A percentile compares a stretch with the other conserved stretches of the same genome.
Evolutionary conservation across 2,888 invertebrate species (phyloP).

Genomic region (Caenorhabditis japonica): DNA sequence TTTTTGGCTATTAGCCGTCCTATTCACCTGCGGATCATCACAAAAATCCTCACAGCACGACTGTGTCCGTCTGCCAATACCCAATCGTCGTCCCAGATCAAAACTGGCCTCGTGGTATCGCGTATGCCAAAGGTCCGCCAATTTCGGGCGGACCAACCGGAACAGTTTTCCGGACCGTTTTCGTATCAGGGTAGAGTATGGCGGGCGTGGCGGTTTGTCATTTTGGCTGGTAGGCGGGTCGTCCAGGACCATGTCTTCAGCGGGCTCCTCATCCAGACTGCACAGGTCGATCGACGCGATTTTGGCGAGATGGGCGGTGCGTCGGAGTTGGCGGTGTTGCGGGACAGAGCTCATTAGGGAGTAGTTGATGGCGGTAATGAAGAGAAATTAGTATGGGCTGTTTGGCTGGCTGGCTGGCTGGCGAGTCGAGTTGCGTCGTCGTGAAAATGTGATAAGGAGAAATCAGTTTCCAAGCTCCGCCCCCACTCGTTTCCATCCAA

Average conservation of each 20-base stretch:
- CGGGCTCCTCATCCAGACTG: constrained; percentile 38
- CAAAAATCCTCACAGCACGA: constrained; percentile 43
- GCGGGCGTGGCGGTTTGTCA: constrained; percentile 19
- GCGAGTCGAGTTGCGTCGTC: no score
- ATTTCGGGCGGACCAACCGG: constrained; percentile 36
- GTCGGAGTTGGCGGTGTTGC: constrained; percentile 38
- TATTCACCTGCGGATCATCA: constrained; percentile 37
- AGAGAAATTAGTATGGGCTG: no score
- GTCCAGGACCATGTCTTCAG: constrained; percentile 24
- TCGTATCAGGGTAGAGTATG: constrained; percentile 40
- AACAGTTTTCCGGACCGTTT: constrained; percentile 24
- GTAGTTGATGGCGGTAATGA: no score
- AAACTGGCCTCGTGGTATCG: constrained; percentile 55
- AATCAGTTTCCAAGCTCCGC: no score
- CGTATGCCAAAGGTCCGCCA: constrained; percentile 52
- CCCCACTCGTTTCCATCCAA: no score
- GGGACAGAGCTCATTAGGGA: constrained; percentile 24
- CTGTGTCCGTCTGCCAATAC: constrained; percentile 41
- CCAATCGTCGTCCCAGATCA: constrained; percentile 49
- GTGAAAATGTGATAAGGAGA: no score
- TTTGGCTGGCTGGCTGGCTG: no score
- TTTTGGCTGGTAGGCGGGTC: constrained; percentile 14
- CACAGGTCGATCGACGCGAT: constrained; percentile 52
- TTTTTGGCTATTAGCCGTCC: no score
- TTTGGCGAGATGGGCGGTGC: constrained; percentile 35